Evolutionary conservation across 2,888 invertebrate species (phyloP), one percentile per base, ranked within the genome.

Genomic region (Amphipyra berbera): DNA sequence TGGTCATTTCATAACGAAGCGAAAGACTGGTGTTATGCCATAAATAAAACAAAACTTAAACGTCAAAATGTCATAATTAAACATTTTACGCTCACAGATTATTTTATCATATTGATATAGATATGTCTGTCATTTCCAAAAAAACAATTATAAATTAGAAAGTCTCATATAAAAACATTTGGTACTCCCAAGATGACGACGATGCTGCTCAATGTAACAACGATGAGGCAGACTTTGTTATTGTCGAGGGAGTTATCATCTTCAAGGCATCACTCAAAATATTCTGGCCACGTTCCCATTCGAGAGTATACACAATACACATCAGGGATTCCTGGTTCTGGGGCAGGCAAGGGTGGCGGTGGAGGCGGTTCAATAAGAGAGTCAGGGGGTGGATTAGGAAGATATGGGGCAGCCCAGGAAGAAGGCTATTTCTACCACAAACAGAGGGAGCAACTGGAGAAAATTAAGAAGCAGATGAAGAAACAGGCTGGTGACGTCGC

Each of bases 401-500:
- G 81, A 61, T 89, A 79, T 35, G 91, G 88, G 1, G 84, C 89
- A 0, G 89, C 89, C 0, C 83, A 89, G 30, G 93, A 93, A 71
- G 93, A 92, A 53, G 85, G 87, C 0, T 93, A 90, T 77, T 93
- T 93, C 81, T 82, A 85, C 57, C 81, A 85, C 33, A 88, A 92
- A 56, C 83, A 88, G 40, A 85, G 71, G 58, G 88, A 92, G 27
- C 85, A 88, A 33, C 35, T 93, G 9, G 78, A 86, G 59, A 83
- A 89, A 58, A 50, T 92, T 0, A 91, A 89, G 66, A 78, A 90
- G 59, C 81, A 85, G 49, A 37, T 86, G 48, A 70, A 87, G 46
- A 71, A 81, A 12, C 70, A 44, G 1, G 27, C 82, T 1, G 58
- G 62, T 8, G 68, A 77, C 0, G 33, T 38, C 9, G 0, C 27